phyloP scores from a whole-genome alignment of 1,140 invertebrate species.

The Lordiphosa collinella region DNA sequence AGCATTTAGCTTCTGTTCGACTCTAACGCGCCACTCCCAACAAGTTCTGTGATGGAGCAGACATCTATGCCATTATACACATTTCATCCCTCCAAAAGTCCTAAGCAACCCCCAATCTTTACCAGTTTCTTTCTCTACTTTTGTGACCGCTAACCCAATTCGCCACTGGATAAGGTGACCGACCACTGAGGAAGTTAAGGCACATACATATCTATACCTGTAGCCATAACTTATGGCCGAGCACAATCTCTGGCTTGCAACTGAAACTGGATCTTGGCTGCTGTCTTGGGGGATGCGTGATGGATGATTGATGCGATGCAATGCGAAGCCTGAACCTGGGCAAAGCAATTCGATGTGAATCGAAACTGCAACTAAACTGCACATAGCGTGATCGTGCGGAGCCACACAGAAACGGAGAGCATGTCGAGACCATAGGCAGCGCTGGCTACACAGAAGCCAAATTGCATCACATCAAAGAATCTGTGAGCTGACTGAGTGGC shows the following conservation, averaged over 20 bases:
- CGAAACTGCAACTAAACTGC: constrained; percentile 74
- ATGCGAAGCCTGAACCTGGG: constrained; percentile 27
- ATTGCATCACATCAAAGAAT: constrained; percentile 59
- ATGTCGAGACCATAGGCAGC: constrained; percentile 24
- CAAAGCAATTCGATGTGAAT: constrained; percentile 69
- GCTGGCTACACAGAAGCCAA: constrained; percentile 78
- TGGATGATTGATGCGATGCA: constrained; percentile 72
- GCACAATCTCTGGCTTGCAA: neutral
- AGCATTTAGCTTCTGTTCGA: too few relatives aligned
- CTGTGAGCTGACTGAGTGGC: constrained; percentile 45
- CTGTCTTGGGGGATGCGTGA: constrained; percentile 55
- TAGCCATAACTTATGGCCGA: too few relatives aligned
- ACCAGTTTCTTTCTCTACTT: too few relatives aligned
- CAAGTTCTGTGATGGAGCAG: too few relatives aligned
- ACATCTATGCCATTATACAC: too few relatives aligned
- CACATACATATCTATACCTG: too few relatives aligned
- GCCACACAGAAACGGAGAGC: constrained; percentile 56
- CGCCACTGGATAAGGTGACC: too few relatives aligned
- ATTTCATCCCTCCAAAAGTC: too few relatives aligned
- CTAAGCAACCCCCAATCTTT: too few relatives aligned
- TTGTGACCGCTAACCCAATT: too few relatives aligned
- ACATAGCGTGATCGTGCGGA: constrained; percentile 61
- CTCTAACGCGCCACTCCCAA: too few relatives aligned
- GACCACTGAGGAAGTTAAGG: too few relatives aligned
- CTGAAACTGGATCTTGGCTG: constrained; percentile 13